Base-by-base conservation (phyloP, 1,140 invertebrate genomes). In the Drosophila takahashii region DNA sequence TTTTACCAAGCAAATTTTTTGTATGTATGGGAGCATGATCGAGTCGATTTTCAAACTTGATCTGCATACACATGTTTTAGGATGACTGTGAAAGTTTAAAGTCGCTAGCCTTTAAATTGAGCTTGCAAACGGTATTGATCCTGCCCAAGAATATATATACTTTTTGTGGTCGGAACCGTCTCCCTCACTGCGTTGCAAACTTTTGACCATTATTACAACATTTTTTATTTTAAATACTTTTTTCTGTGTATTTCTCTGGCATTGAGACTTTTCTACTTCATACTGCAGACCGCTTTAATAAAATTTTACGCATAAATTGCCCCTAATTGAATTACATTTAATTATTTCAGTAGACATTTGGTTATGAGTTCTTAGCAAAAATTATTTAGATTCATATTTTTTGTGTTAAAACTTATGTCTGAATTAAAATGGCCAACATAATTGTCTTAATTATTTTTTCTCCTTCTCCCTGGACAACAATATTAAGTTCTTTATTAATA, bases 241-340 rank as follows among this genome's bases (percentile, higher is more conserved):
- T 44, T 4, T 53, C 32, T 32, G 51, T 47, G 27, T 22, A 52
- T 47, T 42, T 59, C 45, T 48, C 54, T 74, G 48, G 39, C 56
- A 56, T 45, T 66, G 56, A 48, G 34, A 69, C 50, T 56, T 48
- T 57, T 65, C 42, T n/a, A 16, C 41, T 60, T 39, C 13, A 16
- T 9, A 9, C 27, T 22, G 32, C 66, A 22, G 22, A 34, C 10
- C 32, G 60, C 54, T 58, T 65, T 65, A 58, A 76, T 84, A 71
- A 65, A 61, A 79, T 75, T 76, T 50, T 47, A 44, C 54, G 59
- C 61, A 71, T 84, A 79, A 83, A 77, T 67, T 69, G 66, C 27
- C 45, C 81, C 73, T 75, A 71, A 84, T 84, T 84, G 32, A 77
- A 77, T 64, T 61, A 50, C 26, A 74, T 64, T 74, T 56, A 56